Base-by-base conservation (phyloP, 2,888 invertebrate genomes). In the Cephus rjabovi region DNA sequence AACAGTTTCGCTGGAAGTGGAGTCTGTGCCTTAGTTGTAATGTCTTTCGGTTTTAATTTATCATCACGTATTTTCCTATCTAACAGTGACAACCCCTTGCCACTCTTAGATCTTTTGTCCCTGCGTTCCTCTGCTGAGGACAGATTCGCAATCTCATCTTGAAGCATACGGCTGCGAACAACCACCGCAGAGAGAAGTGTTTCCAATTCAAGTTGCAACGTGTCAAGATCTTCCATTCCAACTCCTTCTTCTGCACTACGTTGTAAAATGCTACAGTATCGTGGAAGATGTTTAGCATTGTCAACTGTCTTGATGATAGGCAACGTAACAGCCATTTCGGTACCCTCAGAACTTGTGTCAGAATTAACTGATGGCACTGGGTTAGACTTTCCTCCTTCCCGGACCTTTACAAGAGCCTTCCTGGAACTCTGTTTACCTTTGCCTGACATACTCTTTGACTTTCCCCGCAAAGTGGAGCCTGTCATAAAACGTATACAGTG, bases 211-310 rank as follows among this genome's bases (percentile, higher is more conserved):
- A 96, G 92, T 90, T 98, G 98, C 12, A 98, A 92, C 1, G 95
- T 94, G 90, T 98, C 98, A 75, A 98, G 92, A 89, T 98, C 98
- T 86, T 98, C 98, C 93, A 97, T 96, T 31, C 95, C 95, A 80
- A 98, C 94, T 4, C 95, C 95, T 87, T 97, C 97, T 79, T 96
- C 96, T 3, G 94, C 93, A 56, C 94, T 93, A 77, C 96, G 93
- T 15, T 94, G 93, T 75, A 96, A 92, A 34, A 91, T 88, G 77
- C 86, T 86, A 4, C 82, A 85, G 85, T 95, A 95, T 70, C 95
- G 94, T 12, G 96, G 96, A 80, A 97, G 91, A 80, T 94, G 92
- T 75, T 94, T 93, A 68, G 93, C 92, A 90, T 95, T 96, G 86
- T 96, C 96, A 81, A 94, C 93, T 85, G 94, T 94, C 89, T 95